Conservation (phyloP, 2,888 invertebrate species). For the Scaptomyza flava region DNA sequence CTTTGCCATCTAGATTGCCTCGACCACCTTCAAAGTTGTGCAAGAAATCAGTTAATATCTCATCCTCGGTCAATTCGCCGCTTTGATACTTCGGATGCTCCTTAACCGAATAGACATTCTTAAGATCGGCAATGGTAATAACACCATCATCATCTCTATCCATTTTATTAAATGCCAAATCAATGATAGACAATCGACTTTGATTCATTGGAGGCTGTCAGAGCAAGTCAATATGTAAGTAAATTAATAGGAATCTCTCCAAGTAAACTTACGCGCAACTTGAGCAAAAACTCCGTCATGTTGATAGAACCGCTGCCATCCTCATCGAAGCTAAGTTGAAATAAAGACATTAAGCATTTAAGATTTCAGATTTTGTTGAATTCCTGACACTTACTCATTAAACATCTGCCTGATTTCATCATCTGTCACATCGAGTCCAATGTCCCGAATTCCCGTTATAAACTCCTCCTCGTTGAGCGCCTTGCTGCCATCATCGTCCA, state of each 20-base stretch:
- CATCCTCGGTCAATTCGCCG: slow-evolving; percentile 94
- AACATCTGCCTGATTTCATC: slow-evolving; percentile 84
- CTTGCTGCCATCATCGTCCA: slow-evolving; percentile 97
- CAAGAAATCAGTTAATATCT: slow-evolving; percentile 92
- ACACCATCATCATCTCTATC: slow-evolving; percentile 94
- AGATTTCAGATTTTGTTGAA: neutral
- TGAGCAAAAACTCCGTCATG: slow-evolving; percentile 94
- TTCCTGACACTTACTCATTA: slow-evolving; percentile 63
- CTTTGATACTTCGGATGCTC: slow-evolving; percentile 93
- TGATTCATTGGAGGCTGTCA: slow-evolving; percentile 93
- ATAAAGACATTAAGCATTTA: neutral
- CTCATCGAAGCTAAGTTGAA: slow-evolving; percentile 88
- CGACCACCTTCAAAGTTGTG: slow-evolving; percentile 92
- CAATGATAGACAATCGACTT: slow-evolving; percentile 89
- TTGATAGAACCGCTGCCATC: slow-evolving; percentile 93
- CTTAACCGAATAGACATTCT: slow-evolving; percentile 92
- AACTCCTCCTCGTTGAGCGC: slow-evolving; percentile 94
- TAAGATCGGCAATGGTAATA: slow-evolving; percentile 91
- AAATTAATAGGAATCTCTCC: neutral
- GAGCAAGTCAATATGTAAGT: neutral
- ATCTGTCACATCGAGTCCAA: slow-evolving; percentile 89
- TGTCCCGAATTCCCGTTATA: slow-evolving; percentile 90
- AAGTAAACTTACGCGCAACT: slow-evolving; percentile 89
- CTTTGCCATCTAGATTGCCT: slow-evolving; percentile 89
- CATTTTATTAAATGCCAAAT: slow-evolving; percentile 93